Percentiles rank a stretch among this genome's conserved stretches.
phyloP scores from a whole-genome alignment of 2,113 vertebrate species.

The Australoheros scitulus region DNA sequence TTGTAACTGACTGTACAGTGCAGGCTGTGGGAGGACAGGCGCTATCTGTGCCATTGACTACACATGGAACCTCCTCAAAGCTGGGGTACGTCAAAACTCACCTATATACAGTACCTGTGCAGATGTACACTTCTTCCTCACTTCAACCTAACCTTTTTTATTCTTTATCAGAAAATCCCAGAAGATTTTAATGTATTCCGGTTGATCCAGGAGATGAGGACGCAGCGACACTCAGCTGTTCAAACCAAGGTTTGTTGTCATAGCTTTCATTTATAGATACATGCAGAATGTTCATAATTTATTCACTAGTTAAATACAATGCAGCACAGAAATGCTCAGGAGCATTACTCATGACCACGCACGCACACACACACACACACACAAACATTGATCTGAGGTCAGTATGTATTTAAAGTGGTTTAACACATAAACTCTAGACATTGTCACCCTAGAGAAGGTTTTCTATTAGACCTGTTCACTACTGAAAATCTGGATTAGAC shows the following conservation, averaged over 20 bases:
- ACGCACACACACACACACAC: rapidly evolving
- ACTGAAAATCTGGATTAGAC: neutral
- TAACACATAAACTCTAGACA: neutral
- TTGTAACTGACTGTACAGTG: constrained; percentile 82
- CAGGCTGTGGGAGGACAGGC: constrained; percentile 97
- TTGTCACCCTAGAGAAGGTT: neutral
- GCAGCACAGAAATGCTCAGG: neutral
- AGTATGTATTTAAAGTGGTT: too few species aligned
- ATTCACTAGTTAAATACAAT: neutral
- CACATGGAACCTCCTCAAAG: constrained; percentile 99
- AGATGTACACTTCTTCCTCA: neutral
- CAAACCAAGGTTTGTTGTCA: constrained; percentile 91
- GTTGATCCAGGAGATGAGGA: constrained; percentile 99
- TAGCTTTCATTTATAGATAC: neutral
- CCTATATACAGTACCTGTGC: neutral
- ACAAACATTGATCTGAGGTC: neutral
- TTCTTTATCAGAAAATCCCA: constrained; percentile 89
- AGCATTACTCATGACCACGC: neutral
- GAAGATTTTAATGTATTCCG: constrained; percentile 97
- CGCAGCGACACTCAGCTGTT: constrained; percentile 96
- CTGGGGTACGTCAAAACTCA: constrained; percentile 84
- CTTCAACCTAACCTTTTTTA: neutral
- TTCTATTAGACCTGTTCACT: neutral
- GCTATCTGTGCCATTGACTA: constrained; percentile 99
- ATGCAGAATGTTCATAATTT: neutral